Base-by-base conservation (phyloP, 1,140 invertebrate species). In the Idris sp. region DNA sequence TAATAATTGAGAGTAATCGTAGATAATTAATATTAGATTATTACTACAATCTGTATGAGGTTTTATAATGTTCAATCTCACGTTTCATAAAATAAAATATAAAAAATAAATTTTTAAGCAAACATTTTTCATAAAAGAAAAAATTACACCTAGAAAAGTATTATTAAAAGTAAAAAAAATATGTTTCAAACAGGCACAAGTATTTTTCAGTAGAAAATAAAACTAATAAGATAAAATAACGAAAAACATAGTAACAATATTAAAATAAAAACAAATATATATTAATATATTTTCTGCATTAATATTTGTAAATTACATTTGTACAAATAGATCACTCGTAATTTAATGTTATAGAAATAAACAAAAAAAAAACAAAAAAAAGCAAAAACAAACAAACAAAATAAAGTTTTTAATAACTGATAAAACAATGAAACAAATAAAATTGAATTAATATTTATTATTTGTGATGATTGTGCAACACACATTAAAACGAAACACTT, bases 1-100 rank as follows among this genome's bases (percentile, higher is more conserved):
- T 80, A 77, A 81, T 86, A 79, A 83, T 83, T 78, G 69, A 76
- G 67, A n/a, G 75, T 82, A 75, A 81, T 76, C 61, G 44, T 84
- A 81, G 77, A 78, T 49, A 67, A 79, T 74, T 64, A 36, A 30
- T 67, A 71, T 22, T 74, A 41, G 61, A 77, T 81, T 73, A 75
- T 77, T 54, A 65, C 54, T n/a, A 74, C 67, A 74, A 76, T 81
- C 65, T 58, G 61, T 76, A 71, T 64, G 74, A 35, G 38, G 53
- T 30, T 58, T 58, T 71, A 59, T 49, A 41, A 78, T 79, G 78
- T 80, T 81, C 48, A 79, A 76, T 81, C 77, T 77, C 79, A 77
- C n/a, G n/a, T n/a, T n/a, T 76, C 67, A 73, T 33, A 56, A 33
- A 68, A 69, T 58, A 77, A 74, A 74, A 58, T 74, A 61, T 79